Base-by-base conservation (phyloP, 2,113 vertebrate genomes). In the Megaptera novaeangliae region DNA sequence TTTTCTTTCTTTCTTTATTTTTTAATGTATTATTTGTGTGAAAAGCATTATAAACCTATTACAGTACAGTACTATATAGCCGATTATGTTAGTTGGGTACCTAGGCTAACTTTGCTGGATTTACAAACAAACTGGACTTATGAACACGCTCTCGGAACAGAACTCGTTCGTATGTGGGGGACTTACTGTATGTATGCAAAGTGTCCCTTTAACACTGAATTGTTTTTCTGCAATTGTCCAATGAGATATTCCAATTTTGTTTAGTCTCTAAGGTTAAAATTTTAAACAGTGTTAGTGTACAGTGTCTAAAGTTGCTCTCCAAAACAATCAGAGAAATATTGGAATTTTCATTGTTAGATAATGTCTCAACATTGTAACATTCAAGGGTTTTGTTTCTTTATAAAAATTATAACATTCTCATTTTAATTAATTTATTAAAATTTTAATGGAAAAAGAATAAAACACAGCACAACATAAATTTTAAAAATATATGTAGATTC, bases 341-440 rank as follows among this genome's bases (percentile, higher is more conserved):
- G 4, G 4, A 59, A 75, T 90, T 90, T 87, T 88, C 23, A 55
- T 25, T 69, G 39, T 57, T 78, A 36, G 29, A 83, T 29, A 25
- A 0, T 80, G 25, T 5, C 46, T 96, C 7, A 78, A 91, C 92
- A 74, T 71, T 72, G 5, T 46, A 74, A 0, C 20, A 59, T 18
- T 66, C 5, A 34, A 34, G 0, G 1, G 2, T 63, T 89, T 89
- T 86, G 4, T 39, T 86, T 89, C 36, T 85, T 77, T 63, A 36
- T 86, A 69, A 94, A 89, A 89, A n/a, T 46, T 29, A 20, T 39
- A 63, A 69, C 21, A 69, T 44, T 31, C 3, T 92, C 18, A 64
- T 85, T 81, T 95, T 85, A 74, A 52, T 94, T 49, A 23, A 34
- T 77, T 93, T 78, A 89, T 84, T 93, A 80, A 87, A 69, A 81